Base-by-base conservation (phyloP, 2,888 invertebrate genomes). In the Stegana nigrithorax region DNA sequence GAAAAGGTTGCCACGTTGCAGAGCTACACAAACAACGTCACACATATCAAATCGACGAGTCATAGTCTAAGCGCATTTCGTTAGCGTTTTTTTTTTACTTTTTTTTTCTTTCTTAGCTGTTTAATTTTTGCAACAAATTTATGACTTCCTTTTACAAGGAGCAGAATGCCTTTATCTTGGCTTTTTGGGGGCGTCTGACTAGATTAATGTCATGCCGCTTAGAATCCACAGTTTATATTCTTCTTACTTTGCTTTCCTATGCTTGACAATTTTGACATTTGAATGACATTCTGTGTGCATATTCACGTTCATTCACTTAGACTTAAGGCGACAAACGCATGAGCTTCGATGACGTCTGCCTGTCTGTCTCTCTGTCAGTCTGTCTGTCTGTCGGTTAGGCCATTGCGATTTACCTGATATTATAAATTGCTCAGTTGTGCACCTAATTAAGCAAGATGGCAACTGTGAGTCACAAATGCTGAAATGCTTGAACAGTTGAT, bases 81-180 rank as follows among this genome's bases (percentile, higher is more conserved):
- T 36, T 36, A n/a, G n/a, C n/a, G 36, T n/a, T 36, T 36, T 36
- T 36, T 36, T n/a, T 36, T 36, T 47, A 12, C 10, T 21, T 12
- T 25, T 32, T 36, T 32, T 36, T 36, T 32, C 6, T 2, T 1
- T 10, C 50, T 12, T 6, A 7, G 36, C 12, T 8, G 19, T 19
- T 55, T 32, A 10, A 21, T 55, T 8, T 36, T 36, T 29, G 21
- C 25, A 17, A 65, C 67, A 70, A 65, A 75, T 75, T 75, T 75
- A 75, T 78, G 78, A 78, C 80, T 76, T 76, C 75, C 75, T 76
- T 78, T 36, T 6, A 55, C 19, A 47, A 51, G 25, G 19, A n/a
- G 47, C n/a, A 29, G 51, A 0, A 12, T 7, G 12, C 45, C 7
- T 45, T 21, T 27, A 10, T n/a, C 51, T 39, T 10, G 17, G 14